A percentile compares a stretch with the other conserved stretches of the same genome.
phyloP scores from a whole-genome alignment of 2,113 vertebrate genomes.

The Alectura lathami region DNA sequence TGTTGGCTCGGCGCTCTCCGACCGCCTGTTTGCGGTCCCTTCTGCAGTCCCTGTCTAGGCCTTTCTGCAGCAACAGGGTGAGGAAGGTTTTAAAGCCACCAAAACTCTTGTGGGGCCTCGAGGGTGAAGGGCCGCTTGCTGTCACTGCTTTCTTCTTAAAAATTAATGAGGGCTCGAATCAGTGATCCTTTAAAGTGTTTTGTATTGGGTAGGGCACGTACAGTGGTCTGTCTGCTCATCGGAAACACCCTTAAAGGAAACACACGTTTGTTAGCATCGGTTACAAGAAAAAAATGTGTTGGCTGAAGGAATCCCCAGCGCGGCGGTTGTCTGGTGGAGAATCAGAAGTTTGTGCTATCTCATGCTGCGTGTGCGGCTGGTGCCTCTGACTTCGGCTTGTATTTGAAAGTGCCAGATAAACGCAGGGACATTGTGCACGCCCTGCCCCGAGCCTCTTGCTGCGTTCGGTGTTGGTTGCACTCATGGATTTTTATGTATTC shows the following conservation, averaged over 20 bases:
- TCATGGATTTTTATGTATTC: accelerated
- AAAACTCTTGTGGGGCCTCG: not conserved
- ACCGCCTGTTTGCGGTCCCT: accelerated
- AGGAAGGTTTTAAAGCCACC: not conserved
- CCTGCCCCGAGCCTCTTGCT: not conserved
- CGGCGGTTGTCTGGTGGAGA: not conserved
- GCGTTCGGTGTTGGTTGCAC: not conserved
- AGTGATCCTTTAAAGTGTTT: not conserved
- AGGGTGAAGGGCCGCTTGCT: too few species aligned
- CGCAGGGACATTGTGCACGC: not conserved
- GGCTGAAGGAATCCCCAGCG: not conserved
- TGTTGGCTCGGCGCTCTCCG: accelerated
- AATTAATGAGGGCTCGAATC: not conserved
- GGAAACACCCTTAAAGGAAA: accelerated
- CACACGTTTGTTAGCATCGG: accelerated
- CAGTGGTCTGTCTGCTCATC: not conserved
- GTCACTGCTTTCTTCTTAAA: not conserved
- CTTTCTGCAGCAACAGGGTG: not conserved
- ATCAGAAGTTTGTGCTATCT: not conserved
- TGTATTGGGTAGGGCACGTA: not conserved
- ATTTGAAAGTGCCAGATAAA: not conserved
- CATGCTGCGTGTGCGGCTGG: not conserved
- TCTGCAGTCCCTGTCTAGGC: not conserved
- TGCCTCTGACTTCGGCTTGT: not conserved
- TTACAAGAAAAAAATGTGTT: not conserved